phyloP scores from a whole-genome alignment of 2,113 vertebrate genomes.

The Boulengeromyrus knoepffleri region DNA sequence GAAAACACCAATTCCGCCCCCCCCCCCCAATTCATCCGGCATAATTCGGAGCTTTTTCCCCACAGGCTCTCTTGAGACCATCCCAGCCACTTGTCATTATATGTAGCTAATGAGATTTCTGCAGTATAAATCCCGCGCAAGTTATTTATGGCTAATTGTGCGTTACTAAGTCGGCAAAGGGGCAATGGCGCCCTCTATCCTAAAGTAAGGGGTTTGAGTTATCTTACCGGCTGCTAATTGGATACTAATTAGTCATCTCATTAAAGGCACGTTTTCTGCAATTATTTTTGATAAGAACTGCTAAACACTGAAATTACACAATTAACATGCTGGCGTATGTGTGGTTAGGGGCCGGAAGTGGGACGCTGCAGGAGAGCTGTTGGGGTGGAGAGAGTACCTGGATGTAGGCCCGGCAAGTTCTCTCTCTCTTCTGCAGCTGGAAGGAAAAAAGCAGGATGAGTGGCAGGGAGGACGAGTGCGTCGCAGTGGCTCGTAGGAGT shows the following conservation, averaged over 20 bases:
- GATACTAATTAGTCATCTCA: conserved; percentile 16
- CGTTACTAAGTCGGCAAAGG: not conserved
- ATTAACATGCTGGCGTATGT: not conserved
- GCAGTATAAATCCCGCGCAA: not conserved
- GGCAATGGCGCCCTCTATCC: not conserved
- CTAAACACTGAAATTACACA: not conserved
- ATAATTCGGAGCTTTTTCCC: not conserved
- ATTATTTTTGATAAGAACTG: conserved; percentile 16
- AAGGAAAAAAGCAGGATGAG: conserved; percentile 34
- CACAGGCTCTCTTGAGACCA: not conserved
- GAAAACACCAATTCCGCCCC: not conserved
- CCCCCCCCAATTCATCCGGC: not conserved
- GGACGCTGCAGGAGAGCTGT: conserved; percentile 35
- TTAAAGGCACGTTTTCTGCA: conserved; percentile 16
- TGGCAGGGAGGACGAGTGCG: not conserved
- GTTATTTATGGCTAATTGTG: conserved; percentile 10
- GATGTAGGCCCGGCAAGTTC: conserved; percentile 84
- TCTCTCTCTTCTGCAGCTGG: conserved; percentile 85
- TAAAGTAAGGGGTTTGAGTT: not conserved
- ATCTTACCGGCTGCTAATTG: conserved; percentile 4
- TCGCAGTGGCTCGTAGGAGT: not conserved
- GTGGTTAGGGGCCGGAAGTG: conserved; percentile 12
- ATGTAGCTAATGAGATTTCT: conserved; percentile 7
- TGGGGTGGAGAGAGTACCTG: conserved; percentile 64
- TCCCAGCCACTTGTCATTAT: not conserved